Evolutionary conservation across 2,797 vertebrate genomes (phyloP).

Genomic region (Odontamblyopus rebecca): DNA sequence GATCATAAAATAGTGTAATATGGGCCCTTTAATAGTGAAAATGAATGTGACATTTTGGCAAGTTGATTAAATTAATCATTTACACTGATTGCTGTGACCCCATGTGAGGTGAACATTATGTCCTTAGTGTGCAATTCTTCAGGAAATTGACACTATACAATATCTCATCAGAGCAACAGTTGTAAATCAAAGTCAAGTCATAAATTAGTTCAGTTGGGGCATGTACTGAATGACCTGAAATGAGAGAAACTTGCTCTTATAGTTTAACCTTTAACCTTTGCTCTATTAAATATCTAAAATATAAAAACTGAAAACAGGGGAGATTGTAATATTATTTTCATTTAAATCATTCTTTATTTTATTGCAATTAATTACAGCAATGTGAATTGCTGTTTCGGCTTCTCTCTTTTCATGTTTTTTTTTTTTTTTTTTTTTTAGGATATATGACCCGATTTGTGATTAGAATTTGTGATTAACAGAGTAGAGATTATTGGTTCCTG

Average conservation of each 20-base stretch:
- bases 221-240: neutral
- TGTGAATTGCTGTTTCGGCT: too few species aligned
- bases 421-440: neutral
- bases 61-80: neutral
- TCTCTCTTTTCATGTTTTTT: neutral
- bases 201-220: neutral
- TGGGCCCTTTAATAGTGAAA: too few species aligned
- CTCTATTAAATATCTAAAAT: too few species aligned
- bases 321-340: neutral
- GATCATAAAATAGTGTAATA: too few species aligned
- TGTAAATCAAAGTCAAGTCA: slow-evolving; percentile 2
- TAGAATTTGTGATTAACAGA: neutral
- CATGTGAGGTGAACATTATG: neutral
- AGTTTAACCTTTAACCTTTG: too few species aligned
- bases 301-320: neutral
- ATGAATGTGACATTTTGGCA: neutral
- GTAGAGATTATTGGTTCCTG: neutral
- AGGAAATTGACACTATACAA: slow-evolving; percentile 1
- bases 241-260: too few species aligned
- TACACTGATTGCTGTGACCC: neutral
- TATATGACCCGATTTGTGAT: neutral
- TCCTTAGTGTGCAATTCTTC: neutral
- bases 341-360: neutral
- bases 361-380: neutral
- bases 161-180: neutral